Conservation (phyloP, 2,797 vertebrate species). For the Malacoctenus gilli region DNA sequence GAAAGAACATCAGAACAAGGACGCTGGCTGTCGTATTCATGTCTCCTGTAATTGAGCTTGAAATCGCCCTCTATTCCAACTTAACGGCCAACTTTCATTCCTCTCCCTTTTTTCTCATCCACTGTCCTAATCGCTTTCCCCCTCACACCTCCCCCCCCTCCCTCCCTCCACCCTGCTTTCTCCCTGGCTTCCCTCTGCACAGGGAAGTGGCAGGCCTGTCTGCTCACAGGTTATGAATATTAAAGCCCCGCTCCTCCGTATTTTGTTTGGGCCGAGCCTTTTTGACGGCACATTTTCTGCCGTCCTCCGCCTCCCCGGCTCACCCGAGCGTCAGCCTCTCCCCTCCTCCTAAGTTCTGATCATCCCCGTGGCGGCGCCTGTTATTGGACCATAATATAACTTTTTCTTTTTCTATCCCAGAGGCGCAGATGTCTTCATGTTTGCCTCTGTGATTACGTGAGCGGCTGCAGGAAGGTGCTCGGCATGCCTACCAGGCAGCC, state of each 20-base stretch:
- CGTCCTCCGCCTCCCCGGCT: slow-evolving; percentile 36
- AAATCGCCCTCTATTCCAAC: slow-evolving; percentile 54
- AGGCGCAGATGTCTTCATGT: slow-evolving; percentile 47
- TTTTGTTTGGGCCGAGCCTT: slow-evolving; percentile 53
- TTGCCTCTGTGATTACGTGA: slow-evolving; percentile 51
- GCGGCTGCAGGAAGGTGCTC: slow-evolving; percentile 37
- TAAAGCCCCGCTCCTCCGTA: slow-evolving; percentile 44
- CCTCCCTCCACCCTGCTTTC: slow-evolving; percentile 6
- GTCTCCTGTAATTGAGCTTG: slow-evolving; percentile 57
- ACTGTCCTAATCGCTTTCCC: slow-evolving; percentile 19
- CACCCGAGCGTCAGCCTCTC: not conserved
- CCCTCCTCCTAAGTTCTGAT: not conserved
- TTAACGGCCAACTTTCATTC: slow-evolving; percentile 36
- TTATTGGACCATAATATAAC: slow-evolving; percentile 46
- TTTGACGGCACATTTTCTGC: slow-evolving; percentile 45
- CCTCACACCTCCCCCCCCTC: slow-evolving; percentile 34
- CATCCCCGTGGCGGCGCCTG: slow-evolving; percentile 3
- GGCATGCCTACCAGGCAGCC: slow-evolving; percentile 39
- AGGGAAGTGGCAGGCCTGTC: slow-evolving; percentile 48
- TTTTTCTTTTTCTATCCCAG: slow-evolving; percentile 11
- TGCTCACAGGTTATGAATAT: slow-evolving; percentile 66
- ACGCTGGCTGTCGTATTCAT: too few species aligned
- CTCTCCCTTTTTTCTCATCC: slow-evolving; percentile 28
- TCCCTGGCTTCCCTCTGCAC: slow-evolving; percentile 32
- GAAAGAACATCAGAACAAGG: slow-evolving; percentile 7